Evolutionary conservation across 1,140 invertebrate species (phyloP), one percentile per base, ranked within the genome.

Genomic region (Drosophila pruinosa): DNA sequence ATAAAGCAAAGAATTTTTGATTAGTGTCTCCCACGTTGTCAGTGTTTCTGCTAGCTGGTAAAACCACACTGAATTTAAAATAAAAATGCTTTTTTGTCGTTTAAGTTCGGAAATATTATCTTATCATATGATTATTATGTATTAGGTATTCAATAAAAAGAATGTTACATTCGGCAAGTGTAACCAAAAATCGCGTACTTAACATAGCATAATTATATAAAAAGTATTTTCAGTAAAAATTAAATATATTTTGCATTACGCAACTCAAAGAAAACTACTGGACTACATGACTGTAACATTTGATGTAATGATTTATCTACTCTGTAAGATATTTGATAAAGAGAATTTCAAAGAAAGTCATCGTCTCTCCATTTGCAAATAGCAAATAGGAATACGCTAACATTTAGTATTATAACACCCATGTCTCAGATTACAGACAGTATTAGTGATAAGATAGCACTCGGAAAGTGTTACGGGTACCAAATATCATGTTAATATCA

Each of bases 61-160:
- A 67, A 58, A 19, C 24, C 26, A 26, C 2, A 72, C 69, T 72
- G 62, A 72, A 43, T 36, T 64, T 59, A 43, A 68, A 50, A 41
- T n/a, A 50, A 50, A 52, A 41, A 47, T 19, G 38, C 21, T 69
- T 47, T 43, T 54, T 31, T 56, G 50, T 26, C 48, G n/a, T 8
- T 8, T 4, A 45, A 53, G 54, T 52, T 65, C 19, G 22, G 53
- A 59, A 19, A 15, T 26, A 26, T 74, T 85, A 85, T 85, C 80
- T 85, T 77, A 85, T 85, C 80, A 50, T 45, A 21, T 26, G 34
- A 61, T 48, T 58, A 52, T 53, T 64, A 58, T 43, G 53, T 53
- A 62, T 70, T 72, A 63, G 36, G 22, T 75, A 64, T 68, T 72
- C 62, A 36, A 59, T 53, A 67, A 76, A n/a, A 52, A 72, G 64